Evolutionary conservation across 1,140 invertebrate genomes (phyloP), one percentile per base, ranked within the genome.

Genomic region (Bombus soroeensis): DNA sequence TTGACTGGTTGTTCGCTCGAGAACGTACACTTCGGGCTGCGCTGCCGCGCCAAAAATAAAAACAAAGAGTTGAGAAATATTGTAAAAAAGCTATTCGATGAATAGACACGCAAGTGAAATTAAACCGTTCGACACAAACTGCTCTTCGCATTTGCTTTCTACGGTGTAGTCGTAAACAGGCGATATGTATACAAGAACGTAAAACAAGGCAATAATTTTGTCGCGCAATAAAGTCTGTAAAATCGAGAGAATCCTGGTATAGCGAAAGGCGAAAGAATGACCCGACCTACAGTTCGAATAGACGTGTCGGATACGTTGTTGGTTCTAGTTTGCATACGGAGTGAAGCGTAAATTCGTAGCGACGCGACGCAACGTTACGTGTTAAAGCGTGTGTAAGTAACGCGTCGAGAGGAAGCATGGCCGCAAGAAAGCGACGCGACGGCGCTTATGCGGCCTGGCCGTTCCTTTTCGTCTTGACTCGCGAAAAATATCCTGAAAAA

Each of bases 401-500:
- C 57, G 39, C 34, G 25, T 25, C 2, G n/a, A n/a, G 43, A n/a
- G n/a, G 6, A 47, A 68, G 37, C 39, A 68, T 68, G 25, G n/a
- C 37, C 47, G 39, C 53, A 53, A 71, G 75, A 41, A 71, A 79
- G 22, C 32, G 4, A 9, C 37, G 13, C 34, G 25, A 13, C 8
- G 4, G 25, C 25, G 3, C 25, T 5, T 57, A 47, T 53, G 47
- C 47, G 47, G 47, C 18, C 41, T 28, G 41, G 2, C 72, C 70
- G n/a, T 43, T 73, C 10, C 68, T 79, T 72, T 53, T 66, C 76
- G 81, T 43, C 78, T 73, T 39, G 78, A 28, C 78, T 37, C 43
- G 70, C 68, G 53, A 66, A 81, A 81, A 80, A 80, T 84, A 80
- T 80, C 76, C 25, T 39, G 39, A 57, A 85, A 85, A 85, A 81